A percentile compares a stretch with the other conserved stretches of the same genome.
These are phyloP conservation scores for Rhea pennata DNA, from an alignment of 2,113 vertebrate genomes.

Conservation along the genomic window DNA sequence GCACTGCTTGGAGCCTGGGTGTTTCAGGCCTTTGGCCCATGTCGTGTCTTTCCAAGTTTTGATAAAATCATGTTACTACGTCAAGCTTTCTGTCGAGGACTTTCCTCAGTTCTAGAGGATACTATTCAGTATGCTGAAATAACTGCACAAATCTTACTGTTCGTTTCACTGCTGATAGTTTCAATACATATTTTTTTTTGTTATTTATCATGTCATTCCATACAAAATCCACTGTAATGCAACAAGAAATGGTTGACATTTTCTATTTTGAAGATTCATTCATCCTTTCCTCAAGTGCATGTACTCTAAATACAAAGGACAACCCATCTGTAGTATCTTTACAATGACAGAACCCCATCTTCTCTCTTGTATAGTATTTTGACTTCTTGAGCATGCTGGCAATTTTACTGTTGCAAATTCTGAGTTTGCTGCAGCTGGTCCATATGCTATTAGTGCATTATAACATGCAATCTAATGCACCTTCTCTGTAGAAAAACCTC, in stretches of 20 bases:
- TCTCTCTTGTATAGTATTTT: conserved; percentile 21
- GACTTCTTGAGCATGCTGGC: conserved; percentile 27
- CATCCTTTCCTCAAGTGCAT: conserved; percentile 31
- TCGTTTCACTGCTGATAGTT: conserved; percentile 19
- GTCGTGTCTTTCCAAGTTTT: not conserved
- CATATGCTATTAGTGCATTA: not conserved
- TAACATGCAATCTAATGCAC: not conserved
- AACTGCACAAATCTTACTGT: not conserved
- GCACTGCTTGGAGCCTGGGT: not conserved
- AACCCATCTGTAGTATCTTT: conserved; percentile 32
- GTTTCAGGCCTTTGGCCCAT: not conserved
- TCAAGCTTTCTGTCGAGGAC: conserved; percentile 23
- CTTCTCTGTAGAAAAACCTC: conserved; percentile 1
- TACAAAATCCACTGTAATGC: conserved; percentile 36
- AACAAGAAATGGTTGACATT: conserved; percentile 51
- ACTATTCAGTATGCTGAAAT: not conserved
- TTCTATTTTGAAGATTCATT: conserved; percentile 55
- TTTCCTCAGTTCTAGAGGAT: not conserved
- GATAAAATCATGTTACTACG: not conserved
- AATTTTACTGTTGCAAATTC: conserved; percentile 30
- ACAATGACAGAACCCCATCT: conserved; percentile 1
- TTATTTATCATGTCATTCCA: conserved; percentile 55
- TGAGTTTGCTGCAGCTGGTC: conserved; percentile 37
- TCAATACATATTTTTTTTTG: conserved; percentile 36
- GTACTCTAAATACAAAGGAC: conserved; percentile 23